A percentile compares a stretch with the other conserved stretches of the same genome.
Conservation (phyloP, 2,797 vertebrate species). For the Urophycis tenuis region DNA sequence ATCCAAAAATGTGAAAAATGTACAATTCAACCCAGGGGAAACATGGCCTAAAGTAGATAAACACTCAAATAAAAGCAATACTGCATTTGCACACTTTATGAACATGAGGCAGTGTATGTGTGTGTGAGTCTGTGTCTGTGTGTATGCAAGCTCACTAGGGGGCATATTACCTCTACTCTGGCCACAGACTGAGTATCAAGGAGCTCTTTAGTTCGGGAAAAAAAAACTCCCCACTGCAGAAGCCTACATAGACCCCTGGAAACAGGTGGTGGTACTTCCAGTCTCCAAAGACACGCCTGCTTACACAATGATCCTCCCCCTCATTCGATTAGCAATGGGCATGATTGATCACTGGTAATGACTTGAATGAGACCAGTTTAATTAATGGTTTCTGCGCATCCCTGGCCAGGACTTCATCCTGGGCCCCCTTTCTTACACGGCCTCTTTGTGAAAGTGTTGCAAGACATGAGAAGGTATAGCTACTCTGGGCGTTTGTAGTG, state of each 20-base stretch:
- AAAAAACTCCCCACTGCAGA: conserved; percentile 9
- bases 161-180: background rate
- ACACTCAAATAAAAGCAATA: background rate
- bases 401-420: conserved; percentile 17
- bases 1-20: background rate
- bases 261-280: conserved; percentile 25
- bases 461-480: conserved; percentile 5
- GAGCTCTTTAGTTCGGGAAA: background rate
- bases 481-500: conserved; percentile 10
- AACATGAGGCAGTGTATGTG: background rate
- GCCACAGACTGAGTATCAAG: conserved; percentile 10
- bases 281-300: conserved; percentile 29
- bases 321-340: conserved; percentile 36
- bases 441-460: conserved; percentile 14
- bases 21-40: background rate
- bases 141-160: background rate
- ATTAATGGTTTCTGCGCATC: conserved; percentile 41
- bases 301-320: conserved; percentile 38
- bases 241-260: conserved; percentile 25
- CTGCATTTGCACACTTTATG: background rate
- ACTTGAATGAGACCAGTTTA: conserved; percentile 41
- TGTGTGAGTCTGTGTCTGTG: conserved; percentile 7
- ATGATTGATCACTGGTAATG: conserved; percentile 49
- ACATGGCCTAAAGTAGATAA: background rate
- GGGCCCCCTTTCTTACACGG: too few relatives aligned